A percentile compares a stretch with the other conserved stretches of the same genome.
Evolutionary conservation across 1,140 invertebrate genomes (phyloP).

Genomic region (Parasteatoda tepidariorum): DNA sequence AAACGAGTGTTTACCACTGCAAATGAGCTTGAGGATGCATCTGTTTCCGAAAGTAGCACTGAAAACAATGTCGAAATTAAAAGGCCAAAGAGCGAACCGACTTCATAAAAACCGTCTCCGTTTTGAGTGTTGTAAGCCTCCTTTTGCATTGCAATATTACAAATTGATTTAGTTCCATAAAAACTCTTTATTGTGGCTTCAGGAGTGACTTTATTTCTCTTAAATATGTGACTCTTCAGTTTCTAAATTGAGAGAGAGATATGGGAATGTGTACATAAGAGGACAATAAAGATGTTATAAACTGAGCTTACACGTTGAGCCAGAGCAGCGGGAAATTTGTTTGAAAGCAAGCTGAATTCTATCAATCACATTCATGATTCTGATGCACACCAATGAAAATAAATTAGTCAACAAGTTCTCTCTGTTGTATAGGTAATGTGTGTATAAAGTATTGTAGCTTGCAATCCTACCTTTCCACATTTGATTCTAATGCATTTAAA

Average conservation of each 20-base stretch:
- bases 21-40: slow-evolving; percentile 32
- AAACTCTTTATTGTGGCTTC: not conserved
- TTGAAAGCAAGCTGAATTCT: slow-evolving; percentile 7
- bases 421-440: not conserved
- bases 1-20: slow-evolving; percentile 22
- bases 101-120: slow-evolving; percentile 13
- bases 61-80: slow-evolving; percentile 22
- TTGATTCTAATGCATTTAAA: not conserved
- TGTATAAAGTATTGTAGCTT: not conserved
- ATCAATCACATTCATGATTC: slow-evolving; percentile 19
- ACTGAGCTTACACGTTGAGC: slow-evolving; percentile 49
- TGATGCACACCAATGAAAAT: slow-evolving; percentile 27
- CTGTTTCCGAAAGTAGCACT: slow-evolving; percentile 5
- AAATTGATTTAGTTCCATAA: slow-evolving; percentile 27
- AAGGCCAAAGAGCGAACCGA: slow-evolving; percentile 35
- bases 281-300: not conserved
- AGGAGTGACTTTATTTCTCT: slow-evolving; percentile 26
- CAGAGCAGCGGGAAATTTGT: slow-evolving; percentile 29
- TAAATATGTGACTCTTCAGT: not conserved
- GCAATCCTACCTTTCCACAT: not conserved
- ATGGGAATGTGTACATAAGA: slow-evolving; percentile 14
- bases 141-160: not conserved
- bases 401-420: slow-evolving; percentile 6
- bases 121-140: not conserved
- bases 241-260: slow-evolving; percentile 16